Conservation (phyloP, 2,888 invertebrate genomes). For the Troilus luridus region DNA sequence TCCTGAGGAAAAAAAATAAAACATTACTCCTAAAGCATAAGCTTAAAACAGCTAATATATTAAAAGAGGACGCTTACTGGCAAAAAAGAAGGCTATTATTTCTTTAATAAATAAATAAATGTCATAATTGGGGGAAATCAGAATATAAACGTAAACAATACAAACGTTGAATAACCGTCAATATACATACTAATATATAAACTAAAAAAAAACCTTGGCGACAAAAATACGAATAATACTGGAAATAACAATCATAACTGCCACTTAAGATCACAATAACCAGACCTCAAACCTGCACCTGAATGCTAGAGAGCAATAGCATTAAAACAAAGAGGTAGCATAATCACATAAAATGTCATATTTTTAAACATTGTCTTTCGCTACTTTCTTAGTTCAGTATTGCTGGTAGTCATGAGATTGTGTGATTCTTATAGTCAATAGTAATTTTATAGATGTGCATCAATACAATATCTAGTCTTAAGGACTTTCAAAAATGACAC, state of each 20-base stretch:
- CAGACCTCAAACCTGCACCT: constrained; percentile 39
- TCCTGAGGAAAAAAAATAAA: constrained; percentile 7
- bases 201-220: not conserved
- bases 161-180: not conserved
- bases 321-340: not conserved
- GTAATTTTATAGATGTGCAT: not conserved
- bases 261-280: not conserved
- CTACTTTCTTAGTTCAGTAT: not conserved
- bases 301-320: not conserved
- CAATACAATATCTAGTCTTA: too few species aligned
- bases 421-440: not conserved
- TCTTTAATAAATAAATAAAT: not conserved
- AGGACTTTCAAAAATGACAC: too few species aligned
- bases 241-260: not conserved
- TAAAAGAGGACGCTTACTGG: not conserved
- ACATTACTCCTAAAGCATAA: not conserved
- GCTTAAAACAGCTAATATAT: not conserved
- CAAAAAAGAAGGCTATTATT: not conserved
- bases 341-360: not conserved
- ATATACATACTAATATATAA: not conserved
- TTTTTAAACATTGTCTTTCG: not conserved
- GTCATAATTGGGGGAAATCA: not conserved
- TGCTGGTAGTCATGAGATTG: not conserved
- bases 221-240: not conserved
- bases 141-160: not conserved